A percentile compares a stretch with the other conserved stretches of the same genome.
Conservation (phyloP, 2,888 invertebrate genomes). For the Noctua janthina region DNA sequence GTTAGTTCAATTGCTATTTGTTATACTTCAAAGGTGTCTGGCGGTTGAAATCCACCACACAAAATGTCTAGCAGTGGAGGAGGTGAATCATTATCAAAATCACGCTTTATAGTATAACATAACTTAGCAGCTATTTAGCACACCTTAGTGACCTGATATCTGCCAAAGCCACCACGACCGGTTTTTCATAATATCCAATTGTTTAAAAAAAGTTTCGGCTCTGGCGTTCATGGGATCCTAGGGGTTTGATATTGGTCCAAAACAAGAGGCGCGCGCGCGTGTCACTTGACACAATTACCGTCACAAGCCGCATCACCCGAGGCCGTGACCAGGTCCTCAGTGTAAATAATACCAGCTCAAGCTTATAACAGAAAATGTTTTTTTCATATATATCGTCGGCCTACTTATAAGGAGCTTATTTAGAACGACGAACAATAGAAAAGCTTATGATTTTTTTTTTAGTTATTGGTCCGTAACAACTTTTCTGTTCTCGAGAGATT, state of each 20-base stretch:
- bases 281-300: not conserved
- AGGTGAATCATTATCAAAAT: too few species aligned
- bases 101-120: too few species aligned
- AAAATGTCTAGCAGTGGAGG: too few species aligned
- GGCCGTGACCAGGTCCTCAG: too few species aligned
- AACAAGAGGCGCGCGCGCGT: not conserved
- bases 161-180: too few species aligned
- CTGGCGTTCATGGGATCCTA: too few species aligned
- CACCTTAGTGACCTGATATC: too few species aligned
- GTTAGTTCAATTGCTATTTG: too few species aligned
- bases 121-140: not conserved
- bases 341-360: not conserved
- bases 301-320: not conserved
- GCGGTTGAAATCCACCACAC: too few species aligned
- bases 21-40: too few species aligned
- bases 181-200: too few species aligned
- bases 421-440: not conserved
- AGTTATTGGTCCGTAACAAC: not conserved
- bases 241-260: not conserved
- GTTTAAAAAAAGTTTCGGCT: too few species aligned
- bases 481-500: not conserved
- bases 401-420: constrained; percentile 8
- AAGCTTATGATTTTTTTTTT: constrained; percentile 1
- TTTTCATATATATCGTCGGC: constrained; percentile 1
- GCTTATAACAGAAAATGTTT: not conserved